Evolutionary conservation across 2,113 vertebrate species (phyloP).

Genomic region (Aptenodytes forsteri): DNA sequence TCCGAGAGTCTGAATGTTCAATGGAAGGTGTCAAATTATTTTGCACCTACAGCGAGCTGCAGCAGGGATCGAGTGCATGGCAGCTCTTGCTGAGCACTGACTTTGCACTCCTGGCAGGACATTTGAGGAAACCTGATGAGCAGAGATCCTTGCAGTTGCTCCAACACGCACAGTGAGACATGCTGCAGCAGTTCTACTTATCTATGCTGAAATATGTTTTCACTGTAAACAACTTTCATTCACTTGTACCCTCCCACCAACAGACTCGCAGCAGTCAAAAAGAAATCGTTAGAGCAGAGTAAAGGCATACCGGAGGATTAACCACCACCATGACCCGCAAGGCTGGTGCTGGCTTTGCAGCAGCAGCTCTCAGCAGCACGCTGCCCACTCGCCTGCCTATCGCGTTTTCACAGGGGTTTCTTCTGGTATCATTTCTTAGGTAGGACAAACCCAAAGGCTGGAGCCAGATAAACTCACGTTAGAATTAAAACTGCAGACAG

Average conservation of each 20-base stretch:
- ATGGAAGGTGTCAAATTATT: constrained; percentile 33
- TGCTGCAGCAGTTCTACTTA: background rate
- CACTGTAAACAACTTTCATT: background rate
- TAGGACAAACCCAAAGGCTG: background rate
- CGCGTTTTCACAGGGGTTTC: rapidly evolving
- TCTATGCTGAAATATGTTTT: background rate
- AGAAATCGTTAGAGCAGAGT: background rate
- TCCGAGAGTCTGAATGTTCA: constrained; percentile 3
- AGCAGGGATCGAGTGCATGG: background rate
- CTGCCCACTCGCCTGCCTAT: background rate
- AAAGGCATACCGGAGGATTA: background rate
- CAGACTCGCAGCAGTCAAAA: background rate
- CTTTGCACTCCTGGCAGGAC: background rate
- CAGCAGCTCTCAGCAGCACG: background rate
- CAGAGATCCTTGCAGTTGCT: background rate
- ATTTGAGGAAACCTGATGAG: background rate
- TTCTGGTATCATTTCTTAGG: background rate
- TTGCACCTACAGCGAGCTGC: background rate
- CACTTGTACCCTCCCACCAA: background rate
- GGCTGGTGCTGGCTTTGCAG: background rate
- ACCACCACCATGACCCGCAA: no score
- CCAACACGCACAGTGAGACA: background rate
- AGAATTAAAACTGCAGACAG: background rate
- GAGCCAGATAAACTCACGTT: background rate
- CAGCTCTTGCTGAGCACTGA: background rate